These are phyloP conservation scores for Lepus americanus DNA, from an alignment of 2,113 vertebrate species.

Conservation along the genomic window DNA sequence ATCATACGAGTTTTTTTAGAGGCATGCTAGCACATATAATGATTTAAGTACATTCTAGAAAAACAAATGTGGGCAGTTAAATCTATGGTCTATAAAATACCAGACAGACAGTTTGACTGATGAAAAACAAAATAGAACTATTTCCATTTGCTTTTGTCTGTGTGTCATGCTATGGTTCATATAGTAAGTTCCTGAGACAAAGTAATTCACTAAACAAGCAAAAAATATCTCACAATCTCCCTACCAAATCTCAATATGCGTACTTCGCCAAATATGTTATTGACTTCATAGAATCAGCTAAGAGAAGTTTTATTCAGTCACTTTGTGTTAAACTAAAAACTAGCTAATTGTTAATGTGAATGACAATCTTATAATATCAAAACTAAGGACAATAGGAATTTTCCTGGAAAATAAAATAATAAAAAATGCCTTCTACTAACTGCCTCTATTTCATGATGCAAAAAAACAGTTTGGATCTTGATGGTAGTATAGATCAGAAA, in stretches of 20 bases:
- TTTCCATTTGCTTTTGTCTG: slow-evolving; percentile 22
- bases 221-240: background rate
- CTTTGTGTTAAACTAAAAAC: background rate
- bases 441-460: background rate
- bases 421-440: background rate
- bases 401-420: background rate
- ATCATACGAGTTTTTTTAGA: background rate
- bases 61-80: slow-evolving; percentile 17
- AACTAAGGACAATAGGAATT: background rate
- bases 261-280: background rate
- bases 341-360: slow-evolving; percentile 1
- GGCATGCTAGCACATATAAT: background rate
- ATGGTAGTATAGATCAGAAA: background rate
- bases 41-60: background rate
- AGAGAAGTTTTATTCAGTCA: slow-evolving; percentile 15
- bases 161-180: background rate
- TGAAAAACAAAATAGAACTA: slow-evolving; percentile 18
- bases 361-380: background rate
- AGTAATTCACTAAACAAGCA: background rate
- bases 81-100: background rate
- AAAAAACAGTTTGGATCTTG: background rate
- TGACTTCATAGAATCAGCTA: background rate
- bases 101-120: background rate
- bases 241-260: background rate
- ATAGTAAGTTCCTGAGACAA: background rate